Percentiles rank a stretch among this genome's conserved stretches.
Conservation (phyloP, 2,113 vertebrate species). For the Coturnix japonica region DNA sequence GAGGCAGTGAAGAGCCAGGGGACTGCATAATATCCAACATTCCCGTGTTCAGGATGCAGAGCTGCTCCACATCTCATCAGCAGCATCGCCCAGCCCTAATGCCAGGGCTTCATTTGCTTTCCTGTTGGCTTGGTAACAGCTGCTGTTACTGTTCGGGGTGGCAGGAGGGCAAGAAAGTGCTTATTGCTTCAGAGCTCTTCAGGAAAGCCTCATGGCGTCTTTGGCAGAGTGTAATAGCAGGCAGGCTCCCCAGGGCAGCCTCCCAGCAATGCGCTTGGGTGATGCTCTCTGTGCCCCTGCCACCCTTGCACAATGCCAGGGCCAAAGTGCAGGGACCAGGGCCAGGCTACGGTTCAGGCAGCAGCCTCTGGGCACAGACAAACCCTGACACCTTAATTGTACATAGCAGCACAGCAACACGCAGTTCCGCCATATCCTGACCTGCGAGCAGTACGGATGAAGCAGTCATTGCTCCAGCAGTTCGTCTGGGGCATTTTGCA, state of each 20-base stretch:
- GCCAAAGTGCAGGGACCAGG: neutral
- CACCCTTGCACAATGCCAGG: neutral
- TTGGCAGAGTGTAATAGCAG: constrained; percentile 42
- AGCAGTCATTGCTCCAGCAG: neutral
- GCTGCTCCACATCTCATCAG: neutral
- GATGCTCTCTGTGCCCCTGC: neutral
- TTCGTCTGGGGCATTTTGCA: neutral
- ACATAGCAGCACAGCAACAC: rapidly evolving
- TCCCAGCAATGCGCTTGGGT: rapidly evolving
- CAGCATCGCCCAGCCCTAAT: neutral
- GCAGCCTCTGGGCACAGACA: neutral
- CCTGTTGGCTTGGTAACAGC: constrained; percentile 70
- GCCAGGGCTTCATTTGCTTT: neutral
- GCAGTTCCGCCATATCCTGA: neutral
- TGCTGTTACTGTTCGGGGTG: constrained; percentile 45
- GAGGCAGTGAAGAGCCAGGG: neutral
- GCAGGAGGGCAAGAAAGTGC: constrained; percentile 55
- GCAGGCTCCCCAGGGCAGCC: neutral
- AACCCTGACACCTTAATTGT: neutral
- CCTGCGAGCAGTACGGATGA: neutral
- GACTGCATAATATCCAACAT: neutral
- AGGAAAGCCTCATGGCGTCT: constrained; percentile 13
- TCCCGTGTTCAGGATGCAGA: neutral
- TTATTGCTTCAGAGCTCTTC: constrained; percentile 44
- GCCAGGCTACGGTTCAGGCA: neutral